A percentile compares a stretch with the other conserved stretches of the same genome.
phyloP scores from a whole-genome alignment of 1,140 invertebrate genomes.

The Neelides sp. region DNA sequence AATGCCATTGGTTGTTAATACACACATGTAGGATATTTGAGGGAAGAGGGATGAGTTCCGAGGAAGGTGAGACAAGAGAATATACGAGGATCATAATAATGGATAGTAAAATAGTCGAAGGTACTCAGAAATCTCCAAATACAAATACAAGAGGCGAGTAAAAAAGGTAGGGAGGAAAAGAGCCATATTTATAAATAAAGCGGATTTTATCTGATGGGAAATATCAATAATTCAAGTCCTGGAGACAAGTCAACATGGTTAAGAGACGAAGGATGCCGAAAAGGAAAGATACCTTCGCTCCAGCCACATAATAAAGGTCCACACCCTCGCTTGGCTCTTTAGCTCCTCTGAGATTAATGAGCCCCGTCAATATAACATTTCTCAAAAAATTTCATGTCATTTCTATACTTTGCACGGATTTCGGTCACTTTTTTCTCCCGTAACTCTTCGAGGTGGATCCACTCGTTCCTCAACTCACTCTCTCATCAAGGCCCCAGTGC shows the following conservation, averaged over 20 bases:
- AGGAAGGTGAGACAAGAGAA: too few relatives aligned
- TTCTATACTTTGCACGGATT: constrained; percentile 7
- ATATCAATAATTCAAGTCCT: constrained; percentile 18
- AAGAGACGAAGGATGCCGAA: constrained; percentile 10
- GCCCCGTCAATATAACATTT: constrained; percentile 10
- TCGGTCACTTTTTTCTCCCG: too few relatives aligned
- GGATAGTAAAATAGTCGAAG: too few relatives aligned
- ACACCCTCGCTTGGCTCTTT: neutral
- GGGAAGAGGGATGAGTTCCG: too few relatives aligned
- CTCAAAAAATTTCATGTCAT: constrained; percentile 8
- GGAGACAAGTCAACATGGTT: constrained; percentile 16
- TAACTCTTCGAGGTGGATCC: constrained; percentile 3
- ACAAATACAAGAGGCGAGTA: neutral
- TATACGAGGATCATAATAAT: too few relatives aligned
- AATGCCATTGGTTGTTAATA: too few relatives aligned
- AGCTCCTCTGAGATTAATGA: constrained; percentile 12
- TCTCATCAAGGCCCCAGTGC: too few relatives aligned
- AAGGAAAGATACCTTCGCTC: neutral
- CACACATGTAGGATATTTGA: too few relatives aligned
- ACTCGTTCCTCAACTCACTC: neutral
- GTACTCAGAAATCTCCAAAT: too few relatives aligned
- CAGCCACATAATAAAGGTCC: neutral
- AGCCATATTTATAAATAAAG: constrained; percentile 11
- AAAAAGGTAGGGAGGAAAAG: neutral
- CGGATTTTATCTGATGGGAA: constrained; percentile 15